Evolutionary conservation across 2,797 vertebrate genomes (phyloP), one percentile per base, ranked within the genome.

Genomic region (Macroramphosus scolopax): DNA sequence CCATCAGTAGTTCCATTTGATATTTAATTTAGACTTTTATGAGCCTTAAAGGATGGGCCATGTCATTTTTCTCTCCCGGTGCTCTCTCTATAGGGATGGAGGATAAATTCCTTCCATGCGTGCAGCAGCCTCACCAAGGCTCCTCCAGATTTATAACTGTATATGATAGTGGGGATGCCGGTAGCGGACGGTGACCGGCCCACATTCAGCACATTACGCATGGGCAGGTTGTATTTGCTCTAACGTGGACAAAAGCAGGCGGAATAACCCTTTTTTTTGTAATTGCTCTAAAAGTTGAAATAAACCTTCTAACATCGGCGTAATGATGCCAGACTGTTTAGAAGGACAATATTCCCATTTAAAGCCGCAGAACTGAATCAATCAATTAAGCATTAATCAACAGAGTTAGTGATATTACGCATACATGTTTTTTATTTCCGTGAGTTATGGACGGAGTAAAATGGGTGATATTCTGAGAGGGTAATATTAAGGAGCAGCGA

Each of bases 351-450:
- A 60, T 68, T 75, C 60, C 20, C 36, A 44, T 73, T 80, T 61
- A 59, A 22, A 90, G 84, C 82, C 73, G 67, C 58, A 72, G 87
- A 75, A 67, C 65, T 78, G 76, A 77, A 92, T 92, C 89, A 88
- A 90, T 94, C 93, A 91, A 80, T 91, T 89, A 81, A 78, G 75
- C 90, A 91, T 94, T 90, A 94, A 93, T 94, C 91, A 90, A 79
- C 72, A 84, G 83, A 89, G 88, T 91, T 85, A 68, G 84, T 83
- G 87, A 87, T 89, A 83, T 84, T 82, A 80, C 80, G 54, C 72
- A 79, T 83, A 86, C 60, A 82, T 77, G 70, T 91, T 92, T 91
- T 84, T 83, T 83, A 6, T 85, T 86, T 76, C 57, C 24, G 20
- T 91, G 88, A 95, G 86, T 91, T 91, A 93, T 90, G 81, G 72